Conservation (phyloP, 2,797 vertebrate species). For the Apodemus agrarius region DNA sequence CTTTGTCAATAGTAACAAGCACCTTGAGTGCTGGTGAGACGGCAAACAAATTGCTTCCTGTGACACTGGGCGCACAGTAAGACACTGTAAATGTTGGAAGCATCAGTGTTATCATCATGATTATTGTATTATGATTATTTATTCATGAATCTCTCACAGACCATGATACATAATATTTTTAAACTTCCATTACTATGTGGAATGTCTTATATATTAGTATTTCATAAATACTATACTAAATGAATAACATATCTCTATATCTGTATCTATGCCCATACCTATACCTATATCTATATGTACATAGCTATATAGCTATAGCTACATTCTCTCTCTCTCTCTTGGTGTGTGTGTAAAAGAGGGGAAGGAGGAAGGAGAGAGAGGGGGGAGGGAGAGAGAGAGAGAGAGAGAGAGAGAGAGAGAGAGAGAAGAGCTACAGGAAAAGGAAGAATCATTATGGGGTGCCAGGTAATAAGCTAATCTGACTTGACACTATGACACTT, state of each 20-base stretch:
- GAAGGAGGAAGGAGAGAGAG: no score
- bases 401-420: not conserved
- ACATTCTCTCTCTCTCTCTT: not conserved
- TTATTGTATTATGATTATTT: conserved; percentile 16
- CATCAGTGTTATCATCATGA: not conserved
- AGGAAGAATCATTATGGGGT: not conserved
- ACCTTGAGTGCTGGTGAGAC: conserved; percentile 22
- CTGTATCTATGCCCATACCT: not conserved
- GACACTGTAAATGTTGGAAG: not conserved
- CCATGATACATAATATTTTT: not conserved
- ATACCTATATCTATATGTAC: not conserved
- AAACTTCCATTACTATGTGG: conserved; percentile 22
- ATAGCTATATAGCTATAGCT: not conserved
- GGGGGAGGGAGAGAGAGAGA: not conserved
- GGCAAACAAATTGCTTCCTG: not conserved
- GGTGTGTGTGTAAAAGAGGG: no score
- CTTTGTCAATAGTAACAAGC: conserved; percentile 49
- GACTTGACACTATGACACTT: conserved; percentile 25
- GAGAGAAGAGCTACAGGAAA: not conserved
- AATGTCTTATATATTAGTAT: not conserved
- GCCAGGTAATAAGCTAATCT: not conserved
- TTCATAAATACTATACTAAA: not conserved
- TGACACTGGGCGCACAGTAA: not conserved
- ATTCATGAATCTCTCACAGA: not conserved
- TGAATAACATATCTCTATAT: not conserved